phyloP scores from a whole-genome alignment of 2,113 vertebrate genomes.

The Stercorarius parasiticus region DNA sequence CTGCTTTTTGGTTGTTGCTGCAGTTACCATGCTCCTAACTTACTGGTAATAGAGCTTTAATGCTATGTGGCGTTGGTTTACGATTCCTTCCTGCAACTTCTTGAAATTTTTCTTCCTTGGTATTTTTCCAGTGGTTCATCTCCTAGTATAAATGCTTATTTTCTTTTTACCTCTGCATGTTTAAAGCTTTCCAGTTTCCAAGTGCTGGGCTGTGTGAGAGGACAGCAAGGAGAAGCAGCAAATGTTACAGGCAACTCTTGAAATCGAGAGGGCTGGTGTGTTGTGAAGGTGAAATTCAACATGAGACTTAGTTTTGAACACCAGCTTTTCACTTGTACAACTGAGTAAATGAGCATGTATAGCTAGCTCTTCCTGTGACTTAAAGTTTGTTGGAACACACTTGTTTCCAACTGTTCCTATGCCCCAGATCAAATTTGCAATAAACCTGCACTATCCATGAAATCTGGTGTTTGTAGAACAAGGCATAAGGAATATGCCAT shows the following conservation, averaged over 20 bases:
- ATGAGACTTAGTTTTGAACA: background rate
- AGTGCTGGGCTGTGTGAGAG: background rate
- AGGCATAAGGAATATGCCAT: background rate
- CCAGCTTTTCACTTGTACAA: background rate
- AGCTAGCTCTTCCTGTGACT: background rate
- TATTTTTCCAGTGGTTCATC: background rate
- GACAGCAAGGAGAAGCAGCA: background rate
- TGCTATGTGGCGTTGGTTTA: background rate
- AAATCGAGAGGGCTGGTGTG: background rate
- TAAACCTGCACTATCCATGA: background rate
- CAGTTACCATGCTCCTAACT: background rate
- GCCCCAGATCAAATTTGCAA: background rate
- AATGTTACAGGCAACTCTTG: background rate
- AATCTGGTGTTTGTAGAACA: background rate
- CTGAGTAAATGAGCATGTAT: background rate
- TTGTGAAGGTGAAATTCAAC: background rate
- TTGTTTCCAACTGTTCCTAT: background rate
- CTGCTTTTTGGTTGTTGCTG: background rate
- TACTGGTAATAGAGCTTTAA: background rate
- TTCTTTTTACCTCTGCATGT: background rate
- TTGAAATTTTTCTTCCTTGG: background rate
- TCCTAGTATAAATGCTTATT: background rate
- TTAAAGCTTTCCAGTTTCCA: background rate
- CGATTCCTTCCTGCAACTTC: background rate
- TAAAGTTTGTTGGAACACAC: background rate